phyloP scores from a whole-genome alignment of 2,888 invertebrate genomes.

The Protonemura montana region DNA sequence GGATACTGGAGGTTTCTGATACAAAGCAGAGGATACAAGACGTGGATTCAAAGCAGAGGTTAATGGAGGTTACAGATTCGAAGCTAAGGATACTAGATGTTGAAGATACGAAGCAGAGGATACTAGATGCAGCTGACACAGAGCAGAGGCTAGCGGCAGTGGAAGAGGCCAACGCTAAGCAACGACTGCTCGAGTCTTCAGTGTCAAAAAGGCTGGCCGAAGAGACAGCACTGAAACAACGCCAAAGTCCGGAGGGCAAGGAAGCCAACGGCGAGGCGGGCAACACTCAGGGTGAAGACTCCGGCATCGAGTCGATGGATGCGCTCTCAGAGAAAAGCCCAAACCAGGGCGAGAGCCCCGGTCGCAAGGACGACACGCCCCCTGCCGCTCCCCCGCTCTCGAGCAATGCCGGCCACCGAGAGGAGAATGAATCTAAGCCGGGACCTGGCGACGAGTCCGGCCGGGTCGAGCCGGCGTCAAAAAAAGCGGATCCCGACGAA shows the following conservation, averaged over 20 bases:
- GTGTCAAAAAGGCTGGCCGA: neutral
- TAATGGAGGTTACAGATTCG: neutral
- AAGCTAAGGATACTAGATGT: constrained; percentile 55
- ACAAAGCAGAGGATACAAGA: constrained; percentile 57
- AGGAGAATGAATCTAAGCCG: neutral
- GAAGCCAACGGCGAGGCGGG: constrained; percentile 50
- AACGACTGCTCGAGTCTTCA: constrained; percentile 60
- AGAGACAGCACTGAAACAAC: constrained; percentile 31
- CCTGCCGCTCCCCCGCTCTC: neutral
- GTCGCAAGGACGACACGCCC: constrained; percentile 55
- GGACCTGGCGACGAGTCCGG: no score
- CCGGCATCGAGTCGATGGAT: constrained; percentile 93
- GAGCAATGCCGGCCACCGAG: neutral
- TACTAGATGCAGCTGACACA: constrained; percentile 59
- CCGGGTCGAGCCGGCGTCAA: neutral
- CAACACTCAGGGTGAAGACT: constrained; percentile 80
- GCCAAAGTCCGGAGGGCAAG: constrained; percentile 29
- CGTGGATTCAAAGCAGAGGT: neutral
- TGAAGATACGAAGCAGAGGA: constrained; percentile 66
- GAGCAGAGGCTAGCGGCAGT: constrained; percentile 65
- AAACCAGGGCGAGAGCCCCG: constrained; percentile 71
- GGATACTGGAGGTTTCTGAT: constrained; percentile 60
- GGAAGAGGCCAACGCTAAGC: constrained; percentile 67
- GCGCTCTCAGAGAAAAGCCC: constrained; percentile 91
- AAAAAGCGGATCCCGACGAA: neutral